Percentiles rank a stretch among this genome's conserved stretches.
Conservation (phyloP, 2,888 invertebrate species). For the Eubasilissa splendida region DNA sequence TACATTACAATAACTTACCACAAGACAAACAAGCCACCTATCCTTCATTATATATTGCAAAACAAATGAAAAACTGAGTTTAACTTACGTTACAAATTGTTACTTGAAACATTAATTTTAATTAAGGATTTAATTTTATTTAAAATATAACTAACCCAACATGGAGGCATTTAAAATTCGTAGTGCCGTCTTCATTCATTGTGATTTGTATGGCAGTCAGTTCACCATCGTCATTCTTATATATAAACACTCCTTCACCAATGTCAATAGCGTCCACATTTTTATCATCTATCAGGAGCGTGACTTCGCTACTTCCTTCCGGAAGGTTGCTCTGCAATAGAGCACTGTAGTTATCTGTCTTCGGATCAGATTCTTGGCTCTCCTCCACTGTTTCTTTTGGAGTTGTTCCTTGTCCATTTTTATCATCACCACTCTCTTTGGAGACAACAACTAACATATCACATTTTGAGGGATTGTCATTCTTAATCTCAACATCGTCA, state of each 20-base stretch:
- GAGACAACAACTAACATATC: background rate
- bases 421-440: slow-evolving; percentile 20
- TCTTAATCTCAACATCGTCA: slow-evolving; percentile 54
- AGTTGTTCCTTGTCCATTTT: background rate
- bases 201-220: slow-evolving; percentile 69
- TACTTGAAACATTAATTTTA: background rate
- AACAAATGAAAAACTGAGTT: no score
- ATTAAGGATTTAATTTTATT: background rate
- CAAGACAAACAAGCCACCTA: no score
- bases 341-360: slow-evolving; percentile 63
- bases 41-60: no score
- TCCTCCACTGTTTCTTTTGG: slow-evolving; percentile 50
- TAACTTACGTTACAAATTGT: background rate
- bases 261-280: slow-evolving; percentile 71
- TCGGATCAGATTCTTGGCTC: slow-evolving; percentile 62
- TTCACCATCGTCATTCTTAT: slow-evolving; percentile 67
- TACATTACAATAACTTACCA: no score
- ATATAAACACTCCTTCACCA: slow-evolving; percentile 70
- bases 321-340: slow-evolving; percentile 58
- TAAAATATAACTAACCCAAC: slow-evolving; percentile 64
- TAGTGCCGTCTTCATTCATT: slow-evolving; percentile 66
- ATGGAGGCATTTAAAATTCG: slow-evolving; percentile 70
- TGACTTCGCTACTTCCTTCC: slow-evolving; percentile 61
- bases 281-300: slow-evolving; percentile 70
- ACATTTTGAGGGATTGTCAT: slow-evolving; percentile 6